These are phyloP conservation scores for Ctenoplectra terminalis DNA, from an alignment of 1,140 invertebrate species.

Conservation along the genomic window DNA sequence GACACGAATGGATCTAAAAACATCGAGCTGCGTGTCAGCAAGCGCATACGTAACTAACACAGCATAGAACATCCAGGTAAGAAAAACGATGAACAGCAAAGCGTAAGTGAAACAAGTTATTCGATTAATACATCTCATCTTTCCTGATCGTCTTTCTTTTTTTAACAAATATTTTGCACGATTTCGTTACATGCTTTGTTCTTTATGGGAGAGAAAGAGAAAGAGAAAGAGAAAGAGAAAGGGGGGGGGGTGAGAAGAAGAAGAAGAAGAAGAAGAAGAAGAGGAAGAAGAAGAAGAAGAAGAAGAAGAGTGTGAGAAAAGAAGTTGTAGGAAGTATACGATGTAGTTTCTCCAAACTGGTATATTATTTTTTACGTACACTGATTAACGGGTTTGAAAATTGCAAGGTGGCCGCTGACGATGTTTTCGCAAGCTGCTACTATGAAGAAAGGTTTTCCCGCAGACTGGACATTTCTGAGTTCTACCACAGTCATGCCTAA, in stretches of 20 bases:
- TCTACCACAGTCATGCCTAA: conserved; percentile 75
- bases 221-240: no score
- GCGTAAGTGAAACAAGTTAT: neutral
- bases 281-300: no score
- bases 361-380: neutral
- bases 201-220: no score
- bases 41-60: neutral
- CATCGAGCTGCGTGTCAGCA: neutral
- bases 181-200: no score
- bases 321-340: no score
- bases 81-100: neutral
- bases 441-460: conserved; percentile 80
- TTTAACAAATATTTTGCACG: no score
- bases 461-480: conserved; percentile 80
- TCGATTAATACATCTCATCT: no score
- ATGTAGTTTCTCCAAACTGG: neutral
- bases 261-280: no score
- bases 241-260: no score
- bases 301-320: no score
- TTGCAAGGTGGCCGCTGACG: conserved; percentile 55
- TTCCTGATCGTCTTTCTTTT: no score
- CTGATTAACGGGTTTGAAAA: conserved; percentile 42
- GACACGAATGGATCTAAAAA: conserved; percentile 7
- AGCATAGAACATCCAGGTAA: neutral
- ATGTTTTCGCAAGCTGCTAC: conserved; percentile 80